Percentiles rank a stretch among this genome's conserved stretches.
phyloP scores from a whole-genome alignment of 2,113 vertebrate genomes.

The Syngnathus scovelli region DNA sequence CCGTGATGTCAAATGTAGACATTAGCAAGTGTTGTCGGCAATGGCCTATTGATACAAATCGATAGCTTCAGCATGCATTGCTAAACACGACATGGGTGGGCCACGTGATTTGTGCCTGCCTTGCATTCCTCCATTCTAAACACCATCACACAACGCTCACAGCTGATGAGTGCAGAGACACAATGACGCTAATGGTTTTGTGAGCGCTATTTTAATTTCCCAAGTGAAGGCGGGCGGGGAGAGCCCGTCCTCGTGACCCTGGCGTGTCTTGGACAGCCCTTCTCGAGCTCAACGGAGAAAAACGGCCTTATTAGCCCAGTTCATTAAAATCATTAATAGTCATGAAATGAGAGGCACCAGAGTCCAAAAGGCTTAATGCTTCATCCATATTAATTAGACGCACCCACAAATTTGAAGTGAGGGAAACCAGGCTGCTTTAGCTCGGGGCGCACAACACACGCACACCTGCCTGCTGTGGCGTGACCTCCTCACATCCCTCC shows the following conservation, averaged over 20 bases:
- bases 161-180: constrained; percentile 37
- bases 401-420: constrained; percentile 91
- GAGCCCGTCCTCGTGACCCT: constrained; percentile 50
- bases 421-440: constrained; percentile 45
- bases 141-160: constrained; percentile 16
- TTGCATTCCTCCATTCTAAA: constrained; percentile 23
- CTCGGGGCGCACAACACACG: constrained; percentile 60
- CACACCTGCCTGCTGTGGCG: constrained; percentile 84
- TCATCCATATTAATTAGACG: constrained; percentile 99
- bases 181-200: constrained; percentile 52
- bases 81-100: too few relatives aligned
- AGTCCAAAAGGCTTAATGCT: constrained; percentile 99
- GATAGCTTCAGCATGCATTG: neutral
- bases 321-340: constrained; percentile 99
- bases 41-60: neutral
- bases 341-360: constrained; percentile 98
- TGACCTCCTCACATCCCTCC: constrained; percentile 63
- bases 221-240: constrained; percentile 39
- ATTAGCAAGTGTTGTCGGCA: neutral
- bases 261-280: constrained; percentile 81
- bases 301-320: constrained; percentile 98
- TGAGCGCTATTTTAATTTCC: constrained; percentile 65
- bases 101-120: neutral
- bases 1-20: neutral
- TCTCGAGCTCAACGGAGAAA: constrained; percentile 86